Conservation (phyloP, 1,140 invertebrate genomes). For the Megathymus violae region DNA sequence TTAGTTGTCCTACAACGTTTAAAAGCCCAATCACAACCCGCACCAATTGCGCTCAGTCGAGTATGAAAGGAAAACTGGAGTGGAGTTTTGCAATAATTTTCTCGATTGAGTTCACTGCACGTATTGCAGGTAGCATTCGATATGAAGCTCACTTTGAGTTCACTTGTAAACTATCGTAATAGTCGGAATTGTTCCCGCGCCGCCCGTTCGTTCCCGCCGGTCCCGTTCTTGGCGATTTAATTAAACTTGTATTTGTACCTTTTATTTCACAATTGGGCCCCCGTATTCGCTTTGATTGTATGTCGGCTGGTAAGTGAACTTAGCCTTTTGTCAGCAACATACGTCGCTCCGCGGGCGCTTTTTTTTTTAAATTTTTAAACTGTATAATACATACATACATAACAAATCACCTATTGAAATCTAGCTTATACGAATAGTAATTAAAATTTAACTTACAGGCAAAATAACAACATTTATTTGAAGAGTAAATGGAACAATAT, state of each 20-base stretch:
- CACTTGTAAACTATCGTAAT: conserved; percentile 78
- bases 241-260: conserved; percentile 82
- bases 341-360: background rate
- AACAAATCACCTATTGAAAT: too few relatives aligned
- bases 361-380: background rate
- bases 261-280: conserved; percentile 77
- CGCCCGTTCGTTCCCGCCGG: conserved; percentile 39
- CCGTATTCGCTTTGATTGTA: conserved; percentile 72
- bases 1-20: conserved; percentile 3
- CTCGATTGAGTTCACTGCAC: conserved; percentile 60
- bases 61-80: conserved; percentile 44
- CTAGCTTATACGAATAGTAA: too few relatives aligned
- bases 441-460: too few relatives aligned
- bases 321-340: conserved; percentile 54
- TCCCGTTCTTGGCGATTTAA: conserved; percentile 76
- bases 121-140: conserved; percentile 63
- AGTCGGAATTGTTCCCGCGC: conserved; percentile 67
- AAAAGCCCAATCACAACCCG: conserved; percentile 1
- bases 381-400: too few relatives aligned
- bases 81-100: conserved; percentile 64
- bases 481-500: too few relatives aligned
- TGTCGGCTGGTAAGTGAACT: conserved; percentile 52
- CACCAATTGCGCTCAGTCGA: conserved; percentile 8
- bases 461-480: too few relatives aligned
- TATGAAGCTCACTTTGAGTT: conserved; percentile 74